Percentiles rank a stretch among this genome's conserved stretches.
These are phyloP conservation scores for Macrotrachela quadricornifera DNA, from an alignment of 1,140 invertebrate species.

Conservation along the genomic window DNA sequence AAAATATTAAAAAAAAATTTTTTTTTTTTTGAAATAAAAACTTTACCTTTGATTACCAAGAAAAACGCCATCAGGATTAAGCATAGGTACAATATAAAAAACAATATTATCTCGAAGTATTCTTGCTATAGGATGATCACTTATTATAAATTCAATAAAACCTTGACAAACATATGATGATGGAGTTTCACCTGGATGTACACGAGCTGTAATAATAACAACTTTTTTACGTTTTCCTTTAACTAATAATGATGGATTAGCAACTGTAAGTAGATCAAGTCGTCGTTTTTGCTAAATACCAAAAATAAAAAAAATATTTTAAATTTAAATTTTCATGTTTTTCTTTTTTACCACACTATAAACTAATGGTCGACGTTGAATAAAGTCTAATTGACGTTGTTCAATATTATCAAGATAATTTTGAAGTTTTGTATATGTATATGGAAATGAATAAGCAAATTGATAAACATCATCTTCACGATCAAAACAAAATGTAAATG, in stretches of 20 bases:
- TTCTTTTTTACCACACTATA: constrained; percentile 40
- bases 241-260: constrained; percentile 37
- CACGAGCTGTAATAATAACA: constrained; percentile 51
- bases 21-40: no score
- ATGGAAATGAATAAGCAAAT: constrained; percentile 73
- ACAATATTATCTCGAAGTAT: constrained; percentile 48
- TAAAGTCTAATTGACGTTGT: constrained; percentile 37
- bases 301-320: constrained; percentile 13
- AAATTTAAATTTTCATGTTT: background rate
- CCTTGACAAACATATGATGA: constrained; percentile 36
- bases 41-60: constrained; percentile 44
- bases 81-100: constrained; percentile 82
- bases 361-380: constrained; percentile 47
- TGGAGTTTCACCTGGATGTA: constrained; percentile 61
- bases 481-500: constrained; percentile 79
- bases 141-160: constrained; percentile 46
- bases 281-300: constrained; percentile 62
- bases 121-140: constrained; percentile 39
- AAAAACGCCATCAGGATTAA: constrained; percentile 84
- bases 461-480: constrained; percentile 72
- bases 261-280: constrained; percentile 65
- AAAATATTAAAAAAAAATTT: no score
- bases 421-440: constrained; percentile 70
- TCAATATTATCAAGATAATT: constrained; percentile 57
- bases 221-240: constrained; percentile 38